Percentiles rank a stretch among this genome's conserved stretches.
Evolutionary conservation across 2,797 vertebrate species (phyloP).

Genomic region (Myotis vivesi): DNA sequence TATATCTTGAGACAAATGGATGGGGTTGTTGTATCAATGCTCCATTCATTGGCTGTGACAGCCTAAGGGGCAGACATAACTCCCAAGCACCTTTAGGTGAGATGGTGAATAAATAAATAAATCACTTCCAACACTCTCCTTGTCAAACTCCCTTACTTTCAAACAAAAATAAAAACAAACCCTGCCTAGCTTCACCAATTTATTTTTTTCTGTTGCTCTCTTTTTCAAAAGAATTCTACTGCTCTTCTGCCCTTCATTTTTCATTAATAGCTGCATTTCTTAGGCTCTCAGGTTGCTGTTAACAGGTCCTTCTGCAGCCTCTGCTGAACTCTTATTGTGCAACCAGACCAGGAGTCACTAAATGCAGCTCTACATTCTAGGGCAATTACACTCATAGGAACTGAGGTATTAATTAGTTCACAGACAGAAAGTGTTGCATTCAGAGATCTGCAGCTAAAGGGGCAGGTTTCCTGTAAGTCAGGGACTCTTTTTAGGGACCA

Average conservation of each 20-base stretch:
- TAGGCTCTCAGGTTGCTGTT: background rate
- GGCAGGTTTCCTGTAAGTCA: conserved; percentile 19
- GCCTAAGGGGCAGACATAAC: background rate
- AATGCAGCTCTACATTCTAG: conserved; percentile 37
- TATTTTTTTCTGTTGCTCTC: conserved; percentile 20
- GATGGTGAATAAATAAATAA: background rate
- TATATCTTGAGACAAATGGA: background rate
- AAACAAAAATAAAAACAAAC: background rate
- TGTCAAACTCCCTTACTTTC: background rate
- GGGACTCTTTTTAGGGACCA: background rate
- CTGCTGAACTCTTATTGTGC: background rate
- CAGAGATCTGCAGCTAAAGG: background rate
- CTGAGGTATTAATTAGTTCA: conserved; percentile 41
- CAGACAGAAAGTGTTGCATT: conserved; percentile 14
- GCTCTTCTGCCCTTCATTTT: background rate
- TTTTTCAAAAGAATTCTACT: background rate
- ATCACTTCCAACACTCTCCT: background rate
- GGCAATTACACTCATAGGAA: conserved; percentile 49
- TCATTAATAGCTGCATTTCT: conserved; percentile 2
- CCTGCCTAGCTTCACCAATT: background rate
- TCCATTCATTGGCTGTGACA: background rate
- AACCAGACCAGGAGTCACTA: conserved; percentile 27
- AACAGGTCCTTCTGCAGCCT: conserved; percentile 3
- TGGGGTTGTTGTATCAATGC: background rate
- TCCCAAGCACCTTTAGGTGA: background rate